phyloP scores from a whole-genome alignment of 2,113 vertebrate genomes.

The Cranoglanis bouderius region DNA sequence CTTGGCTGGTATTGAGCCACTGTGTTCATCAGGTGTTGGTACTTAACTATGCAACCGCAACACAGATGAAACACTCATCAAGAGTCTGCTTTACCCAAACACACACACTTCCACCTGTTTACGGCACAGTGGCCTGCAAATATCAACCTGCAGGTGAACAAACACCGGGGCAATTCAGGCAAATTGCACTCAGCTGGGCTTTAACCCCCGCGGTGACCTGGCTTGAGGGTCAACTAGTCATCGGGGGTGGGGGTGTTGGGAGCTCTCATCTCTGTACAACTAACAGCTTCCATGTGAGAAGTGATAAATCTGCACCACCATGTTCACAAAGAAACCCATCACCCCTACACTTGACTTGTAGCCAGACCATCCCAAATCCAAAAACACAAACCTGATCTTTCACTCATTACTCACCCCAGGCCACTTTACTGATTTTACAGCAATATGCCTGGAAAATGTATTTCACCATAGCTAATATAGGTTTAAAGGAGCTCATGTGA shows the following conservation, averaged over 20 bases:
- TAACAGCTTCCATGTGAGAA: background rate
- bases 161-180: constrained; percentile 50
- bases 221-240: constrained; percentile 35
- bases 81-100: background rate
- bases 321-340: background rate
- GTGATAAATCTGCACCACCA: background rate
- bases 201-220: constrained; percentile 15
- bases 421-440: background rate
- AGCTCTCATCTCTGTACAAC: too few species aligned
- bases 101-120: constrained; percentile 46
- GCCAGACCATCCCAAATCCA: background rate
- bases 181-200: constrained; percentile 42
- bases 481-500: background rate
- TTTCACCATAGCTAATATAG: background rate
- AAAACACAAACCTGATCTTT: background rate
- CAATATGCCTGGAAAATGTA: background rate
- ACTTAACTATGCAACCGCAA: background rate
- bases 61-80: background rate
- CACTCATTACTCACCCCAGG: background rate
- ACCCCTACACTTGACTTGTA: background rate
- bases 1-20: too few species aligned
- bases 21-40: background rate
- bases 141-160: constrained; percentile 41
- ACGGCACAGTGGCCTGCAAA: constrained; percentile 32
- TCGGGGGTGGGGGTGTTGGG: background rate